phyloP scores from a whole-genome alignment of 2,113 vertebrate species.

The Oceanodroma tethys region DNA sequence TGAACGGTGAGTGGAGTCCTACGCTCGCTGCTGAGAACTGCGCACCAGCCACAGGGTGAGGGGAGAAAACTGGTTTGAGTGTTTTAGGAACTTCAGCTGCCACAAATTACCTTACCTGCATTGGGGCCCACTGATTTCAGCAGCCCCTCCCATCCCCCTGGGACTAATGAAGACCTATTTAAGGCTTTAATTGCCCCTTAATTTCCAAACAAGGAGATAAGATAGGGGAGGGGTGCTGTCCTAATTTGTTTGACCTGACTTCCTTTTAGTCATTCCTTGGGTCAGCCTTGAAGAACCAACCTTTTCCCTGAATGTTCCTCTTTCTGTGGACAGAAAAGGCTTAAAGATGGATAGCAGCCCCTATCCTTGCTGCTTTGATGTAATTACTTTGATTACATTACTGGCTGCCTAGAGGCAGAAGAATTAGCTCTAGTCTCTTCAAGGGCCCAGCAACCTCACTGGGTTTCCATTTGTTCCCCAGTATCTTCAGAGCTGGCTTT shows the following conservation, averaged over 20 bases:
- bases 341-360: not conserved
- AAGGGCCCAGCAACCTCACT: not conserved
- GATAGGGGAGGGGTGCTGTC: rapidly evolving
- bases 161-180: not conserved
- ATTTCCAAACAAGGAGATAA: not conserved
- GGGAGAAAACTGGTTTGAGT: not conserved
- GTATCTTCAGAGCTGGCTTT: not conserved
- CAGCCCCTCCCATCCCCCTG: not conserved
- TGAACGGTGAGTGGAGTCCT: too few species aligned
- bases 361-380: not conserved
- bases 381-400: not conserved
- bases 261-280: not conserved
- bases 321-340: not conserved
- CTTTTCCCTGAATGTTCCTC: not conserved
- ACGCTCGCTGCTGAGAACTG: rapidly evolving
- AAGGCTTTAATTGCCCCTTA: not conserved
- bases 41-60: too few species aligned
- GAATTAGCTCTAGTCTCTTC: not conserved
- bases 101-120: not conserved
- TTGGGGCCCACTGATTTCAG: not conserved
- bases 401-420: not conserved
- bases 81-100: not conserved
- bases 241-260: rapidly evolving
- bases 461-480: not conserved
- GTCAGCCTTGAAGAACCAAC: not conserved